phyloP scores from a whole-genome alignment of 2,797 vertebrate species.

The Alca torda region DNA sequence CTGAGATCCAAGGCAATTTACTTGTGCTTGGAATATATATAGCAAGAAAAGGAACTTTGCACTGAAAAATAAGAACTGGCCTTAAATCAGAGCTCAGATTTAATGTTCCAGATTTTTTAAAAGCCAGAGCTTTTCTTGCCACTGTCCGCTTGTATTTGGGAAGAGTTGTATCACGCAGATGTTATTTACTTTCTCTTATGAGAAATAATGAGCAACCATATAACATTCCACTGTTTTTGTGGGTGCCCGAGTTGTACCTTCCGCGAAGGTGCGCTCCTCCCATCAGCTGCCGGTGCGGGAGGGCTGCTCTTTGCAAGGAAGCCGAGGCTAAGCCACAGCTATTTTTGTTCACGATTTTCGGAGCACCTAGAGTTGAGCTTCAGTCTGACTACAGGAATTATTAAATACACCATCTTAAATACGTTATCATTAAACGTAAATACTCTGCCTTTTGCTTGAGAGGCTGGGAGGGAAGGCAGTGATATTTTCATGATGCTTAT shows the following conservation, averaged over 20 bases:
- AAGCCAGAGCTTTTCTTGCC: background rate
- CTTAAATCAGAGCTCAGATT: background rate
- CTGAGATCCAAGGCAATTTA: background rate
- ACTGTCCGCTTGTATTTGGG: background rate
- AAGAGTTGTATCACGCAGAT: background rate
- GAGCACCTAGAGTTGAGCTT: background rate
- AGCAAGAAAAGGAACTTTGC: background rate
- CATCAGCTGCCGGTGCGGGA: background rate
- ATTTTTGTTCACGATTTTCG: background rate
- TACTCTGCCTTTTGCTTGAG: background rate
- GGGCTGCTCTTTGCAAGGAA: background rate
- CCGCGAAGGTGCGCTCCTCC: background rate
- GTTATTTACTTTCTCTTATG: background rate
- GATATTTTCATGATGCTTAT: background rate
- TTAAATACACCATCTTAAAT: background rate
- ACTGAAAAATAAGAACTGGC: background rate
- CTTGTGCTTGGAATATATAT: background rate
- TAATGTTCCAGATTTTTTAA: background rate
- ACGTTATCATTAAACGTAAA: background rate
- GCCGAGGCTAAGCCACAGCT: background rate
- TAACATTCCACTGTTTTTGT: background rate
- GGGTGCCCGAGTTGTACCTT: background rate
- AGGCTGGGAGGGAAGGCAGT: background rate
- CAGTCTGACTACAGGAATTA: background rate
- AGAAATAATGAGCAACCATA: background rate